Evolutionary conservation across 2,113 vertebrate genomes (phyloP).

Genomic region (Cryptotis parvus): DNA sequence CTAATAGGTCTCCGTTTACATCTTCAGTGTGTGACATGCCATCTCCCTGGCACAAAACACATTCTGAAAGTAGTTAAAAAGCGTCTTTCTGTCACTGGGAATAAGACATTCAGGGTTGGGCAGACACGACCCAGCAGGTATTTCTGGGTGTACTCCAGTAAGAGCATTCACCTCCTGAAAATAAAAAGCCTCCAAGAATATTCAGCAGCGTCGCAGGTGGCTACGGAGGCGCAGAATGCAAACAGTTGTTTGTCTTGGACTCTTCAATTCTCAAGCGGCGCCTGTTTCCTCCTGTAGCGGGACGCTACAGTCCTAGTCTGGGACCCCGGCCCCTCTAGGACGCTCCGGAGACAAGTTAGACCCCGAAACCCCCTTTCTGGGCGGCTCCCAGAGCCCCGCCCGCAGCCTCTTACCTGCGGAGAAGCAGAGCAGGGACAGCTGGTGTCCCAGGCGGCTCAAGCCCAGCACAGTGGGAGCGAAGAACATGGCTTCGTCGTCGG

Average conservation of each 20-base stretch:
- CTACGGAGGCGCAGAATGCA: background rate
- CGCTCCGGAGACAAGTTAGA: background rate
- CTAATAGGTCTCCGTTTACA: background rate
- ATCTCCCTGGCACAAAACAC: background rate
- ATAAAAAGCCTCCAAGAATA: background rate
- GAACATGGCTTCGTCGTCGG: constrained; percentile 98
- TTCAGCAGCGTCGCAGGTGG: background rate
- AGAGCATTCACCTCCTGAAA: background rate
- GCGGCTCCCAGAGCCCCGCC: background rate
- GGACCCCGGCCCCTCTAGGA: too few species aligned
- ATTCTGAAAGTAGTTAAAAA: constrained; percentile 12
- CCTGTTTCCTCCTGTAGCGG: too few species aligned
- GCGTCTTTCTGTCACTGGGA: background rate
- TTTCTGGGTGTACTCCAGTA: background rate
- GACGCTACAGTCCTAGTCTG: background rate
- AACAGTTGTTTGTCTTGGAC: too few species aligned
- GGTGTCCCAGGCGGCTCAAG: constrained; percentile 85
- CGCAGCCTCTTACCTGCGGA: constrained; percentile 92
- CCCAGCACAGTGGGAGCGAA: constrained; percentile 93
- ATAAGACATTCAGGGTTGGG: background rate
- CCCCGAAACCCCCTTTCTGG: background rate
- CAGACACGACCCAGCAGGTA: background rate
- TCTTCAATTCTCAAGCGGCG: too few species aligned
- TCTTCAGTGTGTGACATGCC: background rate
- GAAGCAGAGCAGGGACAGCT: constrained; percentile 92